Base-by-base conservation (phyloP, 2,797 vertebrate genomes). In the Macropus fuliginosus region DNA sequence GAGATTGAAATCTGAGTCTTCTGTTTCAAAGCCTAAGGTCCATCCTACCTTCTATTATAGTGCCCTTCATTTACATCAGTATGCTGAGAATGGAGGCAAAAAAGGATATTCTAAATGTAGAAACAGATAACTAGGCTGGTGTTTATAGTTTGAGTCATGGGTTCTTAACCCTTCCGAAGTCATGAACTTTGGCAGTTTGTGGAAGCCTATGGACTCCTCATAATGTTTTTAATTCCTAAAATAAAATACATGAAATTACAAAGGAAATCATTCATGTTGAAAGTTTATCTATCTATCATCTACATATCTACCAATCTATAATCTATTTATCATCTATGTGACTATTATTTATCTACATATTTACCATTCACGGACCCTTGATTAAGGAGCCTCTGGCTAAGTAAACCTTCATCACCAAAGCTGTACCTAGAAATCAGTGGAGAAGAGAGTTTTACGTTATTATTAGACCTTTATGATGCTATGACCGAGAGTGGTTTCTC, bases 401-500 rank as follows among this genome's bases (percentile, higher is more conserved):
- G 27, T 91, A 91, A 87, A 93, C 40, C 91, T 94, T 56, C 11
- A 24, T 62, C 27, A 11, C 46, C 55, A 8, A 5, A 55, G n/a
- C 93, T 1, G 9, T 31, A 11, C 3, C 0, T 0, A 55, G 62
- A 18, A 10, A 24, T 21, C 55, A 95, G 89, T 40, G 29, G 5
- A 55, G 90, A 55, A 9, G 91, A 95, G 31, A 92, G n/a, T 91
- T 94, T 56, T 13, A 3, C 12, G 31, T 18, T 91, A 90, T 91
- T 28, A 94, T 0, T 0, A 21, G 4, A 28, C 91, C 90, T 95
- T 94, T 94, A 54, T 90, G 74, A 28, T 1, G 29, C 31, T 95
- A 40, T 93, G 92, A 90, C 87, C 40, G 56, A 66, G 95, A 66
- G 94, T 91, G 87, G 56, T 96, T 95, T 95, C 14, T 34, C 92